phyloP scores from a whole-genome alignment of 1,140 invertebrate species.

The Camponotus vicinus region DNA sequence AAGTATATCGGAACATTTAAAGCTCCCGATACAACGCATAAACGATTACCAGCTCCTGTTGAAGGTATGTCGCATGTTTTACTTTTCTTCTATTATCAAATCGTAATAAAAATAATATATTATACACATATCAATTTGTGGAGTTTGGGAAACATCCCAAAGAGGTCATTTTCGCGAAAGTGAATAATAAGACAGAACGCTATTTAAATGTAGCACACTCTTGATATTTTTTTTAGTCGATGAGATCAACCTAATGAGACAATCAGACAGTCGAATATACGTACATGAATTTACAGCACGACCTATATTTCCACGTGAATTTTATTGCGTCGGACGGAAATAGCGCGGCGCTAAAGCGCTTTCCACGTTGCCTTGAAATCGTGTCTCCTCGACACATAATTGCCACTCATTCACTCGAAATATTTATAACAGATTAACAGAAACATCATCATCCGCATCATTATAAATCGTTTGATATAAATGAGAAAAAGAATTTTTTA shows the following conservation, averaged over 20 bases:
- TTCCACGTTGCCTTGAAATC: conserved; percentile 73
- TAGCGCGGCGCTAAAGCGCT: conserved; percentile 73
- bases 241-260: conserved; percentile 11
- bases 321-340: conserved; percentile 72
- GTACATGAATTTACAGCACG: conserved; percentile 45
- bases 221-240: conserved; percentile 11
- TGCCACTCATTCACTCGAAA: conserved; percentile 14
- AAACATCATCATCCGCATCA: neutral
- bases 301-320: conserved; percentile 73
- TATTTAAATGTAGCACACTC: neutral
- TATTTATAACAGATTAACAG: neutral
- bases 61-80: conserved; percentile 89
- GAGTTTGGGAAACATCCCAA: neutral
- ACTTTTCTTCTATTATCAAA: neutral
- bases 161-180: neutral
- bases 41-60: conserved; percentile 98
- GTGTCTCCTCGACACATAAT: conserved; percentile 52
- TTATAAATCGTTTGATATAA: neutral
- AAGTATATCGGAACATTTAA: conserved; percentile 95
- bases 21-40: conserved; percentile 97
- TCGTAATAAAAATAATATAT: conserved; percentile 3
- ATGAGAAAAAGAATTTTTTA: neutral
- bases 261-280: conserved; percentile 27
- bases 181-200: neutral
- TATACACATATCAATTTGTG: neutral